phyloP scores from a whole-genome alignment of 2,113 vertebrate species.

The Lophochroa leadbeateri region DNA sequence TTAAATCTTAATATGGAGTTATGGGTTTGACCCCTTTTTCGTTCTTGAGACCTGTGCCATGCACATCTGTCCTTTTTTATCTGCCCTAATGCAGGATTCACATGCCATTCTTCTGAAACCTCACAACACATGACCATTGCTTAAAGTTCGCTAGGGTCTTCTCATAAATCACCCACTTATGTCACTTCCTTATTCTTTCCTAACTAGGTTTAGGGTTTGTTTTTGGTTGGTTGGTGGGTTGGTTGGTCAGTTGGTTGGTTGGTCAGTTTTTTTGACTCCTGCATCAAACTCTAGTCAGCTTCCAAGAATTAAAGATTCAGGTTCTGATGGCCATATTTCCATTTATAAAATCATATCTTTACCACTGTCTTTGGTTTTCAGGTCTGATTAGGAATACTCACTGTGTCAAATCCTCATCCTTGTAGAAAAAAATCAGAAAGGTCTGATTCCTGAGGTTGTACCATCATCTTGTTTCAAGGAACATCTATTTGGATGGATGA shows the following conservation, averaged over 20 bases:
- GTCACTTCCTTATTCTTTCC: not conserved
- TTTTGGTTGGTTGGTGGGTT: accelerated
- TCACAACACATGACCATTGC: accelerated
- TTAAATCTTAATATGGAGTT: not conserved
- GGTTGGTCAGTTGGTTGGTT: no score
- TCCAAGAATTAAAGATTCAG: not conserved
- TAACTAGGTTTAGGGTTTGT: accelerated
- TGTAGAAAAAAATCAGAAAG: not conserved
- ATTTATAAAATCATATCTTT: not conserved
- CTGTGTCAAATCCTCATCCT: not conserved
- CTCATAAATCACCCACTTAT: not conserved
- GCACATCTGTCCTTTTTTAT: not conserved
- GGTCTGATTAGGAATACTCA: not conserved
- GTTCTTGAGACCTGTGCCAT: not conserved
- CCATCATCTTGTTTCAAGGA: not conserved
- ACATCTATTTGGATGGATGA: not conserved
- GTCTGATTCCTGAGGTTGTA: not conserved
- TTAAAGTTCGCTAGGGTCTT: not conserved
- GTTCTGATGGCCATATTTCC: not conserved
- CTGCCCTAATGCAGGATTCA: accelerated
- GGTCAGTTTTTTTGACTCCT: not conserved
- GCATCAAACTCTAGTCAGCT: not conserved
- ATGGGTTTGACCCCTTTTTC: not conserved
- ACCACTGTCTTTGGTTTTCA: not conserved
- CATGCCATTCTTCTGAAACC: not conserved